Evolutionary conservation across 2,888 invertebrate species (phyloP).

Genomic region (Leptodirus hochenwartii): DNA sequence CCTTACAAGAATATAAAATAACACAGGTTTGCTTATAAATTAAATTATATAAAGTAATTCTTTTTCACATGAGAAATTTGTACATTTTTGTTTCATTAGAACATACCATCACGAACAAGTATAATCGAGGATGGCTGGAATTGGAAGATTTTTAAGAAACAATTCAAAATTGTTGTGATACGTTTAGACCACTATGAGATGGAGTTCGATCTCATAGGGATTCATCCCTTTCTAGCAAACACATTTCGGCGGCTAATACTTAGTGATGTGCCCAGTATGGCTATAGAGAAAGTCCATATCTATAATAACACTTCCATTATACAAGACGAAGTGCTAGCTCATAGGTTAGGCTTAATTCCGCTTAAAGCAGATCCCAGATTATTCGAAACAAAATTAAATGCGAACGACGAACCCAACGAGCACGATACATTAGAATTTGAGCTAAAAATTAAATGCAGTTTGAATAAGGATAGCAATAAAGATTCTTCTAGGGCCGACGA

Average conservation of each 20-base stretch:
- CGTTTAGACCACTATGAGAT: constrained; percentile 44
- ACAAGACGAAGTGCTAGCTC: constrained; percentile 81
- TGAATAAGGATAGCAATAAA: constrained; percentile 55
- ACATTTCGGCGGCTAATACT: constrained; percentile 70
- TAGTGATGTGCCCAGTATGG: constrained; percentile 85
- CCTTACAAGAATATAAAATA: too few species aligned
- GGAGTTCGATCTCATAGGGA: constrained; percentile 80
- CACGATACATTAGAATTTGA: constrained; percentile 73
- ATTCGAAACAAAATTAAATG: constrained; percentile 62
- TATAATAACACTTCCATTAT: constrained; percentile 77
- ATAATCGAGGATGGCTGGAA: too few species aligned
- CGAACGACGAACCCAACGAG: constrained; percentile 46
- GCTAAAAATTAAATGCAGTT: constrained; percentile 71
- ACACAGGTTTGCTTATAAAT: too few species aligned
- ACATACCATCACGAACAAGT: background rate
- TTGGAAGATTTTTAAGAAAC: too few species aligned
- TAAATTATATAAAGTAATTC: too few species aligned
- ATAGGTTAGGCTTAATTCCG: constrained; percentile 75
- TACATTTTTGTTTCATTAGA: background rate
- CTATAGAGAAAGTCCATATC: constrained; percentile 76
- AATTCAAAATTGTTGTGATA: constrained; percentile 35
- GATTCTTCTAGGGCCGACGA: constrained; percentile 67
- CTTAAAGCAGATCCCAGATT: constrained; percentile 80
- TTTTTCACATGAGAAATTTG: too few species aligned
- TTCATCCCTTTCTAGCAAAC: constrained; percentile 68